Conservation (phyloP, 2,113 vertebrate species). For the Nestor notabilis region DNA sequence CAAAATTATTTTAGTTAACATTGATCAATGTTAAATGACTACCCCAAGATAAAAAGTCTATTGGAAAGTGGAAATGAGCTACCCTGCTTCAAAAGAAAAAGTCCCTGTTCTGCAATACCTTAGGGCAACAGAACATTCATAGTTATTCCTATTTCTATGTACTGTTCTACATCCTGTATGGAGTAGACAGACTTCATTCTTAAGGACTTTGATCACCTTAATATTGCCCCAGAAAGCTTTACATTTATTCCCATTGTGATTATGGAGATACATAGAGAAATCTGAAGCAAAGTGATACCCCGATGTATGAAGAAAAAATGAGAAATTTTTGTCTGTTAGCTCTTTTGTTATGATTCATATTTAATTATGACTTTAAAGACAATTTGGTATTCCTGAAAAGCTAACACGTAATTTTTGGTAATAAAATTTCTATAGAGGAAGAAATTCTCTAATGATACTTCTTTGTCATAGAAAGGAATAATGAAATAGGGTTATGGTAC, state of each 20-base stretch:
- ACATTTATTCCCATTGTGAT: not conserved
- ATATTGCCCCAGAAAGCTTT: rapidly evolving
- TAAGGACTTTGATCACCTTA: not conserved
- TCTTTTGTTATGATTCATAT: not conserved
- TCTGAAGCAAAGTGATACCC: not conserved
- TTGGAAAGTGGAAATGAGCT: not conserved
- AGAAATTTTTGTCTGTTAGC: not conserved
- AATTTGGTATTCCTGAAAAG: not conserved
- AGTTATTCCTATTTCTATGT: not conserved
- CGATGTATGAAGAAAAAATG: not conserved
- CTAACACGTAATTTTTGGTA: not conserved
- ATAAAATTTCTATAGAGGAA: not conserved
- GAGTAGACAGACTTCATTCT: not conserved
- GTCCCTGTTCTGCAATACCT: not conserved
- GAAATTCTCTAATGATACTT: not conserved
- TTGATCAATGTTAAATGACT: not conserved
- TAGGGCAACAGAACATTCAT: not conserved
- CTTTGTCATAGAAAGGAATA: not conserved
- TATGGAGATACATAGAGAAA: not conserved
- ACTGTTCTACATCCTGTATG: not conserved
- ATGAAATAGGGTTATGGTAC: not conserved
- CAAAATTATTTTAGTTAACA: not conserved
- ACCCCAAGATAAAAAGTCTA: not conserved
- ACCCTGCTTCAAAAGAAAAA: not conserved
- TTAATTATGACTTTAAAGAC: not conserved